phyloP scores from a whole-genome alignment of 2,888 invertebrate species.

The Cremastobaeus sp. region DNA sequence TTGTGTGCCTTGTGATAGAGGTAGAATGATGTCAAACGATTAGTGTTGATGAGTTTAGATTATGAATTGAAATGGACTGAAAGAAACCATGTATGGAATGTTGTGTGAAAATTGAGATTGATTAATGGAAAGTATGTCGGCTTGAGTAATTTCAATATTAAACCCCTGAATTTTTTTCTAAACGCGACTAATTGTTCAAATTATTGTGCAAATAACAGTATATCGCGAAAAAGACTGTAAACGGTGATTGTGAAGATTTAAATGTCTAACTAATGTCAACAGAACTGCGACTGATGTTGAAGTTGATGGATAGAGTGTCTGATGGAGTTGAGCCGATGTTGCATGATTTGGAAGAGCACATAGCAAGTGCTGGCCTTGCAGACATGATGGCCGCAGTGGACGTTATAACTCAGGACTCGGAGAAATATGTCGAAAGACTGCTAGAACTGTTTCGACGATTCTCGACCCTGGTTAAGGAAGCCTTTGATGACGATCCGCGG shows the following conservation, averaged over 20 bases:
- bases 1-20: too few species aligned
- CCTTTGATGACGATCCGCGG: conserved; percentile 97
- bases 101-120: too few species aligned
- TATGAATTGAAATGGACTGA: too few species aligned
- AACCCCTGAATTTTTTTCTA: too few species aligned
- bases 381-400: conserved; percentile 98
- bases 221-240: too few species aligned
- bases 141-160: too few species aligned
- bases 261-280: conserved; percentile 35
- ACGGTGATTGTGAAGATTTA: background rate
- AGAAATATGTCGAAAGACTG: conserved; percentile 97
- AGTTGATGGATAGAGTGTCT: conserved; percentile 90
- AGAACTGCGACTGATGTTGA: conserved; percentile 84
- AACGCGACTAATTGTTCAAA: too few species aligned
- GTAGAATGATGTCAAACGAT: too few species aligned
- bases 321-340: conserved; percentile 96
- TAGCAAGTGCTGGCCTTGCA: conserved; percentile 94
- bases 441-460: conserved; percentile 95
- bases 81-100: too few species aligned
- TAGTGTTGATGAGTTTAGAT: too few species aligned
- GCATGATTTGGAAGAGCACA: conserved; percentile 94
- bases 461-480: conserved; percentile 93
- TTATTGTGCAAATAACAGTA: too few species aligned
- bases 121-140: too few species aligned
- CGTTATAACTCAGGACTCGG: conserved; percentile 96